Evolutionary conservation across 1,140 invertebrate genomes (phyloP), one percentile per base, ranked within the genome.

Genomic region (Harlomillsia oculata): DNA sequence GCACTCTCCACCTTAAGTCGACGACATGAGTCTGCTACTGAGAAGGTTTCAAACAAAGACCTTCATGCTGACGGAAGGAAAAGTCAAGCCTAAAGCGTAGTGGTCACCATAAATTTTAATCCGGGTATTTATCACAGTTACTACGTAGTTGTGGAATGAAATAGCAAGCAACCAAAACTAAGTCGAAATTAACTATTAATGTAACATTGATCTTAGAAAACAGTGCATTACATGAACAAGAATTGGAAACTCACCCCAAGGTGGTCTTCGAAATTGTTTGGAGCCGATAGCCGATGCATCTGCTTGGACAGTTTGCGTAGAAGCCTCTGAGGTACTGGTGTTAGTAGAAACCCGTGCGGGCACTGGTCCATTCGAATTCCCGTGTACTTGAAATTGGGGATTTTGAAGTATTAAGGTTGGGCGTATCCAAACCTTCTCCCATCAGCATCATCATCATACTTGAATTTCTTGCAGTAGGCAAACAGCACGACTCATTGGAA

Each of bases 261-360:
- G 11, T 48, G 45, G 13, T 62, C 60, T 20, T 57, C 54, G 49
- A 57, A 57, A 40, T 53, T 57, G 36, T 18, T 25, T 3, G 40
- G 50, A n/a, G 30, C 28, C 21, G n/a, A n/a, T n/a, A n/a, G n/a
- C n/a, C n/a, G 41, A 25, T 16, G 40, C 53, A 21, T 50, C 36
- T 11, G 50, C 28, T 20, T 59, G 56, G 1, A 40, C 23, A 23
- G 60, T 62, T 41, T 59, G 56, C 2, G 56, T 53, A 11, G 60
- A 62, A 0, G 54, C 59, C 30, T 61, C 59, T 11, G 34, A 20
- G 29, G 36, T 34, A 29, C 6, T 39, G 14, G 34, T 18, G 40
- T 16, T 43, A 43, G 49, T 18, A 18, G 32, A 16, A 39, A 29
- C 5, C 21, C 45, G 18, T 20, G 43, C 13, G 3, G 46, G n/a